These are phyloP conservation scores for Dipus sagitta DNA, from an alignment of 2,797 vertebrate genomes.

Conservation along the genomic window DNA sequence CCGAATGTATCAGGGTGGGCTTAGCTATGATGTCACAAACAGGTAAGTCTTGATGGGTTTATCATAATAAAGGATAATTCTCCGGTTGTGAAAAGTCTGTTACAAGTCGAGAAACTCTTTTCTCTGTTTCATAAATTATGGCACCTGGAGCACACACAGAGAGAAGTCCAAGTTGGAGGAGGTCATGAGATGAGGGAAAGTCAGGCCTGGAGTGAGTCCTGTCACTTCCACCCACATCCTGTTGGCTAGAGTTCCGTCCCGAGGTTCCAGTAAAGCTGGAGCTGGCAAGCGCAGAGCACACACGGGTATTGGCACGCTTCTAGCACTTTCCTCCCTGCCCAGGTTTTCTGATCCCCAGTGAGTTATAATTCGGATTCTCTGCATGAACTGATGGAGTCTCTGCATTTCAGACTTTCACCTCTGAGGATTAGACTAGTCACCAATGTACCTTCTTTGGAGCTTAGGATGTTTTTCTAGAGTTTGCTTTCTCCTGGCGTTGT, in stretches of 20 bases:
- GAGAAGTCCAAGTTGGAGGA: background rate
- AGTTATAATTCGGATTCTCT: slow-evolving; percentile 31
- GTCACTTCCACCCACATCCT: background rate
- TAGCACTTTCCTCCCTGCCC: background rate
- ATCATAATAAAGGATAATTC: background rate
- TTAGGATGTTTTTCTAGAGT: background rate
- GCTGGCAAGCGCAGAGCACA: background rate
- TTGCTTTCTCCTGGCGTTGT: background rate
- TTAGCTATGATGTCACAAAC: background rate
- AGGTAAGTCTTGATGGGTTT: background rate
- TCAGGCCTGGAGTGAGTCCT: background rate
- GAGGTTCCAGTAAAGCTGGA: background rate
- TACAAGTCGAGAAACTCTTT: background rate
- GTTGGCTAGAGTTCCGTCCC: background rate
- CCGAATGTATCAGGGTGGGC: background rate
- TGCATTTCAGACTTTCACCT: background rate
- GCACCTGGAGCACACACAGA: background rate
- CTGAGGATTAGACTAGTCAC: background rate
- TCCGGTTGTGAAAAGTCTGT: background rate
- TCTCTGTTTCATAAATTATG: background rate
- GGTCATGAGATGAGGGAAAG: background rate
- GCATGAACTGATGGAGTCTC: background rate
- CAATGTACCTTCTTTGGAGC: background rate
- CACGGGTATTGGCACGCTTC: background rate
- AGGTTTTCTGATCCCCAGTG: background rate